A percentile compares a stretch with the other conserved stretches of the same genome.
These are phyloP conservation scores for Limnothrissa miodon DNA, from an alignment of 2,113 vertebrate species.

Conservation along the genomic window DNA sequence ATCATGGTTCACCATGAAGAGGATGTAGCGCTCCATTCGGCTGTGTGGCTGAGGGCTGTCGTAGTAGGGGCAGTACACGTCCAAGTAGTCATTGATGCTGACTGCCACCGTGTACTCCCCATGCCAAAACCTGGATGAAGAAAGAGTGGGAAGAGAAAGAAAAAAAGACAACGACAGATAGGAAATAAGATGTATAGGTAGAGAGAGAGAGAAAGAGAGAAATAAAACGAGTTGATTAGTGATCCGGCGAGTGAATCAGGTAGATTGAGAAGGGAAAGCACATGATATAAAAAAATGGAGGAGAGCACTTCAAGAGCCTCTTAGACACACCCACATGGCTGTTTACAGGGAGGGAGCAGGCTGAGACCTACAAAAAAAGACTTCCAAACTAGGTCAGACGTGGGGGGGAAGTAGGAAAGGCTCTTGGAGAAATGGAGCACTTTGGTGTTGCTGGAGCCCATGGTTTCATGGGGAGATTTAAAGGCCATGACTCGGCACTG, in stretches of 20 bases:
- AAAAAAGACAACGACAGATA: constrained; percentile 44
- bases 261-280: not conserved
- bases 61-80: constrained; percentile 96
- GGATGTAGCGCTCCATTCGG: constrained; percentile 85
- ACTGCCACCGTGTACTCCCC: constrained; percentile 93
- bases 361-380: not conserved
- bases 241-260: not conserved
- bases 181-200: not conserved
- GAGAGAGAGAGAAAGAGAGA: not conserved
- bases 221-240: not conserved
- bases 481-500: not conserved
- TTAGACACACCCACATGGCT: constrained; percentile 1
- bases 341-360: constrained; percentile 10
- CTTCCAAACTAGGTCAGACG: constrained; percentile 1
- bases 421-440: constrained; percentile 9
- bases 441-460: constrained; percentile 1
- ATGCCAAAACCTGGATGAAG: constrained; percentile 80
- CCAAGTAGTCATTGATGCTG: constrained; percentile 96
- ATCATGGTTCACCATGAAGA: constrained; percentile 95
- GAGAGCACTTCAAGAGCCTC: not conserved
- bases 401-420: not conserved
- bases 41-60: constrained; percentile 75
- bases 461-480: constrained; percentile 5
- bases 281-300: not conserved
- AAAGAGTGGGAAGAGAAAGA: constrained; percentile 10